Percentiles rank a stretch among this genome's conserved stretches.
Evolutionary conservation across 2,113 vertebrate species (phyloP).

Genomic region (Cyprinodon brontotheroides): DNA sequence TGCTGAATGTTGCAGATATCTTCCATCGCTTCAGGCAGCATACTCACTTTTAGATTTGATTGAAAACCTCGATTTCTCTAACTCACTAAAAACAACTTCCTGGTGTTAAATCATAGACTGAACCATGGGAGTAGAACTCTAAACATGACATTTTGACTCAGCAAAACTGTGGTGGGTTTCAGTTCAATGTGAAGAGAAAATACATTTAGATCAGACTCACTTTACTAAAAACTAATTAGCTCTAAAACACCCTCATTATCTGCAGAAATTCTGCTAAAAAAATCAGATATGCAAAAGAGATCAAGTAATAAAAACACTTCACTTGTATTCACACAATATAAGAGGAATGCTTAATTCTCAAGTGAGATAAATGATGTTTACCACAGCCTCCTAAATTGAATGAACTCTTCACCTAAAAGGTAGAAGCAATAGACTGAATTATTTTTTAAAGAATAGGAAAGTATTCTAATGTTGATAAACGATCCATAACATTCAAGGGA

Average conservation of each 20-base stretch:
- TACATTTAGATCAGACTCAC: background rate
- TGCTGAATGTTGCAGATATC: slow-evolving; percentile 20
- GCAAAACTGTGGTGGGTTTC: background rate
- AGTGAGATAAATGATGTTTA: background rate
- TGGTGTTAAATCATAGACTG: background rate
- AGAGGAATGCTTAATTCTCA: background rate
- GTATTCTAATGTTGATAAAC: background rate
- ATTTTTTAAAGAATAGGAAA: background rate
- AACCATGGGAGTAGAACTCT: background rate
- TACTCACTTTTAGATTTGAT: background rate
- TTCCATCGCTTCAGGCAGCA: slow-evolving; percentile 12
- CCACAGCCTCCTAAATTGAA: slow-evolving; percentile 51
- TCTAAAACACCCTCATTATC: slow-evolving; percentile 97
- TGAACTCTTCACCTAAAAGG: slow-evolving; percentile 92
- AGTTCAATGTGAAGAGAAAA: background rate
- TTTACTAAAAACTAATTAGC: slow-evolving; percentile 66
- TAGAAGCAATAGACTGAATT: background rate
- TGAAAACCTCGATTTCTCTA: background rate
- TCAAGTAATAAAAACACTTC: background rate
- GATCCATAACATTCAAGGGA: too few species aligned
- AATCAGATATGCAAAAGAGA: too few species aligned
- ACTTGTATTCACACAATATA: background rate
- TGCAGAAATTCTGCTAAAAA: slow-evolving; percentile 80
- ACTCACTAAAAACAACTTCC: background rate
- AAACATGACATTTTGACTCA: background rate